Evolutionary conservation across 2,797 vertebrate genomes (phyloP), one percentile per base, ranked within the genome.

Genomic region (Anomalospiza imberbis): DNA sequence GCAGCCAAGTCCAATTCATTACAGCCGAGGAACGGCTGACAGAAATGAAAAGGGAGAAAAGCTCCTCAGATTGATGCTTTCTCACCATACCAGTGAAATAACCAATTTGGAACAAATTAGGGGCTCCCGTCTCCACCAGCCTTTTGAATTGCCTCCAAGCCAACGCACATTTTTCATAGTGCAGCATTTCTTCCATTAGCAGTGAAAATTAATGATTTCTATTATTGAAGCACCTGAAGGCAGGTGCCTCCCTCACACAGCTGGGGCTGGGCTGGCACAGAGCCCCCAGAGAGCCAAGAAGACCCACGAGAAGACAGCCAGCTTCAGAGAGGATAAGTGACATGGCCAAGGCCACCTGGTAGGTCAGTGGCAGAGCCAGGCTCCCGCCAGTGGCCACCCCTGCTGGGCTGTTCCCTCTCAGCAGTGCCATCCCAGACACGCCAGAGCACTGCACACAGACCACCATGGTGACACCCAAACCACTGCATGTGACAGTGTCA

Each of bases 31-130:
- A 94, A 54, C 2, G 6, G 61, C 62, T 55, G 87, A 91, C 67
- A 89, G 82, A 84, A 91, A 84, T 60, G 45, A 88, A 91, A 72
- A 93, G 85, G 67, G 50, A 92, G 83, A 78, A 68, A 85, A 91
- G 92, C 42, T 47, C 32, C 81, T 93, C 60, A 66, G 82, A 87
- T 71, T 73, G 89, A 78, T 81, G 81, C 73, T 94, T 92, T 85
- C 73, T 79, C 93, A 84, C 88, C 6, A 10, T 90, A 82, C 75
- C 55, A 57, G 62, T 62, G 86, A 94, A 93, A 94, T 76, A 94
- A 82, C 80, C 93, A 73, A 90, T 93, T 82, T 91, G 75, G 89
- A 95, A 79, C 77, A 95, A 95, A 95, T 94, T 76, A 80, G 79
- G 94, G 85, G 47, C 79, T 85, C 84, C 85, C 10, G 3, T 88